Percentiles rank a stretch among this genome's conserved stretches.
phyloP scores from a whole-genome alignment of 2,797 vertebrate species.

The Phalanger gymnotis region DNA sequence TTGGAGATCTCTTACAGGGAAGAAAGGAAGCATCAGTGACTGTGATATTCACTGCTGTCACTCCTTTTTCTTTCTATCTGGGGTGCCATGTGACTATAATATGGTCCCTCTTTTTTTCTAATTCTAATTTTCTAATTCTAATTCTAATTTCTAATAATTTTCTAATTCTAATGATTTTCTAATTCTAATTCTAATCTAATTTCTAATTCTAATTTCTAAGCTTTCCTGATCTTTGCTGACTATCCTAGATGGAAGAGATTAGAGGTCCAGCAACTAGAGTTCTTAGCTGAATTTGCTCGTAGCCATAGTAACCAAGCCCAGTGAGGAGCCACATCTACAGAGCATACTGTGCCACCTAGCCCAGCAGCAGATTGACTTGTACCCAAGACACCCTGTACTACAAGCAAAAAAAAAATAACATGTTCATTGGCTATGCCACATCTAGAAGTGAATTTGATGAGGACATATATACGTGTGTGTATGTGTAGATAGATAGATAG shows the following conservation, averaged over 20 bases:
- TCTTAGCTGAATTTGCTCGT: neutral
- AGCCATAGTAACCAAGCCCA: neutral
- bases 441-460: neutral
- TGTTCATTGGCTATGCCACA: neutral
- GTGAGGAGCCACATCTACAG: neutral
- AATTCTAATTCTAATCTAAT: too few species aligned
- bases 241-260: too few species aligned
- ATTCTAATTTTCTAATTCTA: too few species aligned
- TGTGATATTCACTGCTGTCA: neutral
- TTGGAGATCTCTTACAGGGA: neutral
- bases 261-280: neutral
- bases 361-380: neutral
- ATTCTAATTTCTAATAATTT: neutral
- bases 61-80: neutral
- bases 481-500: neutral
- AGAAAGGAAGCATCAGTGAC: neutral
- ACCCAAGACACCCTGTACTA: neutral
- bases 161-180: neutral
- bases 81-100: neutral
- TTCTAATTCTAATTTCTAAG: neutral
- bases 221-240: neutral
- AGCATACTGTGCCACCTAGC: neutral
- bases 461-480: neutral
- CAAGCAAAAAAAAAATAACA: neutral
- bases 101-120: neutral